Base-by-base conservation (phyloP, 2,797 vertebrate genomes). In the Acanthurus tractus region DNA sequence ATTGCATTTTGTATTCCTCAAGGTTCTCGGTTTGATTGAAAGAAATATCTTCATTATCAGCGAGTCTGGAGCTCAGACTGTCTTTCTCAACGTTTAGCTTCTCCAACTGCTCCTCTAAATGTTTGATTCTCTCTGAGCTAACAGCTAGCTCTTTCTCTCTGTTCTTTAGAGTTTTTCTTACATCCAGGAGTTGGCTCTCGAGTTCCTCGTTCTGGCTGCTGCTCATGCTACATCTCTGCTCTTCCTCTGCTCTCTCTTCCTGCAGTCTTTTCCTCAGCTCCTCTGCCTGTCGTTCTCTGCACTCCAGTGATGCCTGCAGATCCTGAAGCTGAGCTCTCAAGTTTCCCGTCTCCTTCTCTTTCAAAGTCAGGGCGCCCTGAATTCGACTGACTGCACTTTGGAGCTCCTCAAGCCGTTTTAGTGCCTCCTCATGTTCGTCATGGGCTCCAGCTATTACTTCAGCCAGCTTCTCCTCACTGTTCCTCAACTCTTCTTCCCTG, bases 301-400 rank as follows among this genome's bases (percentile, higher is more conserved):
- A 89, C 74, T 96, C 94, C 65, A 95, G 83, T 0, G 88, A 92
- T 0, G 82, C 80, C 62, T 96, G 93, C 0, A 94, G 88, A 76
- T 94, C 94, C 78, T 93, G 96, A 54, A 97, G 93, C 90, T 96
- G 96, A 34, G 85, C 93, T 78, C 92, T 94, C 20, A 98, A 89
- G 85, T 96, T 96, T 67, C 92, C 89, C 0, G 93, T 80, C 84
- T 97, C 96, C 76, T 95, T 93, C 77, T 94, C 95, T 91, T 97
- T 96, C 62, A 90, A 59, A 2, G 91, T 92, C 46, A 97, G 83
- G 1, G 93, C 93, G 17, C 95, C 94, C 76, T 93, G 94, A 81
- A 97, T 95, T 0, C 80, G 89, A 40, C 93, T 91, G 0, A 93
- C 86, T 15, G 94, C 95, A 9, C 86, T 84, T 56, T 94, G 91